Percentiles rank a stretch among this genome's conserved stretches.
These are phyloP conservation scores for Mamestra configurata DNA, from an alignment of 1,140 invertebrate species.

Conservation along the genomic window DNA sequence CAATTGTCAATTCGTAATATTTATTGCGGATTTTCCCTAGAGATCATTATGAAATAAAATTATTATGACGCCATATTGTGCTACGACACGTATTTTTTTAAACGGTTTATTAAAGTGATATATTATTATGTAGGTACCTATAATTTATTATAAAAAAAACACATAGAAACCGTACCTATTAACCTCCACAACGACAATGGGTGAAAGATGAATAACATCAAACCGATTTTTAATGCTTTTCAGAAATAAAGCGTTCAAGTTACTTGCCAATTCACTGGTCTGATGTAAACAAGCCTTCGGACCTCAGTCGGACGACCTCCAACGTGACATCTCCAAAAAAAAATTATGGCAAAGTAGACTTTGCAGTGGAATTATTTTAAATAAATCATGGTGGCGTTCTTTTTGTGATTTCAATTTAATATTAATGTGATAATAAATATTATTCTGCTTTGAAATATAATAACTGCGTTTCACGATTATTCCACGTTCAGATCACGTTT, in stretches of 20 bases:
- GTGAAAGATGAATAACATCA: background rate
- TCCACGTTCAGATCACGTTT: too few species aligned
- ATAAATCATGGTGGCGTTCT: background rate
- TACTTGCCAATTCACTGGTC: background rate
- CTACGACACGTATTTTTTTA: background rate
- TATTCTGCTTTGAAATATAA: too few species aligned
- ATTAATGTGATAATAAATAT: too few species aligned
- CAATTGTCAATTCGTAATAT: too few species aligned
- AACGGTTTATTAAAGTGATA: background rate
- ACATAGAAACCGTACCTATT: too few species aligned
- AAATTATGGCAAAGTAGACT: background rate
- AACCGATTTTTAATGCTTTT: background rate
- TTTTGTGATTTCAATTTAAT: too few species aligned
- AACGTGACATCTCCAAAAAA: background rate
- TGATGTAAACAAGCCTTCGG: background rate
- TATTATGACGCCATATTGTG: background rate
- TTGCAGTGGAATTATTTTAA: background rate
- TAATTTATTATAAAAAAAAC: too few species aligned
- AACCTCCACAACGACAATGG: too few species aligned
- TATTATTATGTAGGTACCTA: too few species aligned
- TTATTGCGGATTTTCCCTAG: background rate
- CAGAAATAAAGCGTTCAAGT: background rate
- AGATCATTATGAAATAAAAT: background rate
- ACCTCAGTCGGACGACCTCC: background rate
- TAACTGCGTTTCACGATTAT: too few species aligned